A percentile compares a stretch with the other conserved stretches of the same genome.
phyloP scores from a whole-genome alignment of 1,140 invertebrate species.

The Drosophila pandora region DNA sequence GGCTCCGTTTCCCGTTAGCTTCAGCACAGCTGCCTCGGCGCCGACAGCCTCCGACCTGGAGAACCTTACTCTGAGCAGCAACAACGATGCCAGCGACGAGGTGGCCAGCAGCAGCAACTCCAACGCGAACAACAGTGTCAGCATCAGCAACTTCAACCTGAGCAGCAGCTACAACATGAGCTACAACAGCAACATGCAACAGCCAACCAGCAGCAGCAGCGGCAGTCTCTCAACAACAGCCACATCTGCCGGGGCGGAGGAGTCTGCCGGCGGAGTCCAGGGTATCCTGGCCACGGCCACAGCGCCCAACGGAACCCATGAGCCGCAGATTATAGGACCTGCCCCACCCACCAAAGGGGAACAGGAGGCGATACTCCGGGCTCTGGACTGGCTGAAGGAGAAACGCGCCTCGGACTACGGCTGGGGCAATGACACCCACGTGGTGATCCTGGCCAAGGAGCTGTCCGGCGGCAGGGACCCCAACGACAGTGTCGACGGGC shows the following conservation, averaged over 20 bases:
- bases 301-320: slow-evolving; percentile 22
- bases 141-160: slow-evolving; percentile 17
- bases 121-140: slow-evolving; percentile 18
- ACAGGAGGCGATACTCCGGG: slow-evolving; percentile 86
- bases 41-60: slow-evolving; percentile 2
- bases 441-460: slow-evolving; percentile 88
- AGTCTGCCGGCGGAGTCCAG: background rate
- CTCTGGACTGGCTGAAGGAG: slow-evolving; percentile 87
- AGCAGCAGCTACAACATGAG: slow-evolving; percentile 3
- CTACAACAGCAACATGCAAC: slow-evolving; percentile 14
- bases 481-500: slow-evolving; percentile 83
- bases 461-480: slow-evolving; percentile 82
- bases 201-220: slow-evolving; percentile 7
- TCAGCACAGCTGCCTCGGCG: slow-evolving; percentile 26
- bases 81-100: slow-evolving; percentile 52
- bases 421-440: slow-evolving; percentile 91
- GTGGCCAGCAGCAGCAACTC: slow-evolving; percentile 26
- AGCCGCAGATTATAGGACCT: slow-evolving; percentile 74
- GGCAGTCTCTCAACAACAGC: slow-evolving; percentile 3
- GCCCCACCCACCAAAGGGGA: slow-evolving; percentile 84
- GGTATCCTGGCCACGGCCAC: slow-evolving; percentile 21
- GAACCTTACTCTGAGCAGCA: slow-evolving; percentile 11
- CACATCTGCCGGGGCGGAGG: background rate
- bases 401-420: slow-evolving; percentile 89
- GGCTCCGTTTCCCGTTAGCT: slow-evolving; percentile 16